These are phyloP conservation scores for Physella acuta DNA, from an alignment of 1,140 invertebrate genomes.

Conservation along the genomic window DNA sequence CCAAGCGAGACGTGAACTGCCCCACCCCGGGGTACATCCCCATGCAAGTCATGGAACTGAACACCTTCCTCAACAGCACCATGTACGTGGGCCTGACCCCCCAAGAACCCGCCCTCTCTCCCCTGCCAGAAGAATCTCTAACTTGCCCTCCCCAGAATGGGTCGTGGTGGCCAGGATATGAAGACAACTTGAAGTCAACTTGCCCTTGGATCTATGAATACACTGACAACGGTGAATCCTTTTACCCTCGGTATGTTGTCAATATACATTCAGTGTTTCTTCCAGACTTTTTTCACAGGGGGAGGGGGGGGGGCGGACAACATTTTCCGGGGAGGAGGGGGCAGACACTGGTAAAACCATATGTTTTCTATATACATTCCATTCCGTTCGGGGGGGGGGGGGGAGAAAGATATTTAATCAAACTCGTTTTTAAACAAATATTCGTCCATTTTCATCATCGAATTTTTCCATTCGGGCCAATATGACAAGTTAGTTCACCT, in stretches of 20 bases:
- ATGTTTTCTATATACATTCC: too few species aligned
- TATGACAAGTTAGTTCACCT: too few species aligned
- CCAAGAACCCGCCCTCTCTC: neutral
- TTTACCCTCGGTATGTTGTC: neutral
- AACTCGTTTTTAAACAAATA: too few species aligned
- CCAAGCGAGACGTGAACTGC: neutral
- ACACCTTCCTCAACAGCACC: neutral
- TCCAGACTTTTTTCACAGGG: too few species aligned
- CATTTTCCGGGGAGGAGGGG: too few species aligned
- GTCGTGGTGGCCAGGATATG: neutral
- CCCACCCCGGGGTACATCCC: neutral
- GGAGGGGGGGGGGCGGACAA: too few species aligned
- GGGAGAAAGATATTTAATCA: too few species aligned
- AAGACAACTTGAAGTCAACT: constrained; percentile 8
- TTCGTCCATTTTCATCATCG: too few species aligned
- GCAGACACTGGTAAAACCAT: too few species aligned
- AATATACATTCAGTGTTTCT: too few species aligned
- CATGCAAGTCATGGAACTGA: neutral
- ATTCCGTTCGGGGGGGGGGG: too few species aligned
- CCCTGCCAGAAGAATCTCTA: neutral
- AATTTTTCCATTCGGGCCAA: too few species aligned
- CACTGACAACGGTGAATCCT: neutral
- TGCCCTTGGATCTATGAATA: constrained; percentile 1
- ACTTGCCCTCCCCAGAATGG: neutral
- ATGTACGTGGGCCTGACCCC: neutral